Evolutionary conservation across 2,113 vertebrate species (phyloP).

Genomic region (Paradoxurus hermaphroditus): DNA sequence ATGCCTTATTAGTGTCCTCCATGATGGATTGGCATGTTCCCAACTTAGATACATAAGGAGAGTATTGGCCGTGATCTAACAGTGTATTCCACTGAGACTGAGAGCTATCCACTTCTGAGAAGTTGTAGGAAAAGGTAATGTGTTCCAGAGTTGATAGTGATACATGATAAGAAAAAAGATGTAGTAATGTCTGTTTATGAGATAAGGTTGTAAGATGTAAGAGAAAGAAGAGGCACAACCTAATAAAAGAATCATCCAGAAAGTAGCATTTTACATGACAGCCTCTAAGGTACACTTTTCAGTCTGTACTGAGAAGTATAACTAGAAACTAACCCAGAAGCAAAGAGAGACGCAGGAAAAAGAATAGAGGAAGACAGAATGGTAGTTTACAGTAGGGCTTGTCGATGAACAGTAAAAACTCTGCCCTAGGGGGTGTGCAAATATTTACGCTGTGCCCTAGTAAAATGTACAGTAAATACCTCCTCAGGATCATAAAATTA

Average conservation of each 20-base stretch:
- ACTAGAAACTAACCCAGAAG: not conserved
- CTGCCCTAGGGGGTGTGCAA: not conserved
- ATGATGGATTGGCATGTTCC: not conserved
- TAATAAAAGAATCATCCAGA: not conserved
- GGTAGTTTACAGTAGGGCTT: not conserved
- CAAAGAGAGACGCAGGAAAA: not conserved
- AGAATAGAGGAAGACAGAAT: not conserved
- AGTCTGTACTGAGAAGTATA: not conserved
- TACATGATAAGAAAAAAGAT: not conserved
- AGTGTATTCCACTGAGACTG: not conserved
- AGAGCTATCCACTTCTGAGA: not conserved
- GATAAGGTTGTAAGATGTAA: not conserved
- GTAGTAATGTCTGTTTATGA: not conserved
- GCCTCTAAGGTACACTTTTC: not conserved
- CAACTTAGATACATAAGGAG: not conserved
- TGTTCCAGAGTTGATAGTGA: not conserved
- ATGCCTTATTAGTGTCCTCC: not conserved
- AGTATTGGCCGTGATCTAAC: not conserved
- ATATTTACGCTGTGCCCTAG: not conserved
- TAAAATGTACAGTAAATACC: not conserved
- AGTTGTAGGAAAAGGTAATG: not conserved
- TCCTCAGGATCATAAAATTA: not conserved
- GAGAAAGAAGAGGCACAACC: not conserved
- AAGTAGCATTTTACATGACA: not conserved
- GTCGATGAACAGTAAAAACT: slow-evolving; percentile 32